Evolutionary conservation across 1,140 invertebrate genomes (phyloP), one percentile per base, ranked within the genome.

Genomic region (Lepeophtheirus salmonis): DNA sequence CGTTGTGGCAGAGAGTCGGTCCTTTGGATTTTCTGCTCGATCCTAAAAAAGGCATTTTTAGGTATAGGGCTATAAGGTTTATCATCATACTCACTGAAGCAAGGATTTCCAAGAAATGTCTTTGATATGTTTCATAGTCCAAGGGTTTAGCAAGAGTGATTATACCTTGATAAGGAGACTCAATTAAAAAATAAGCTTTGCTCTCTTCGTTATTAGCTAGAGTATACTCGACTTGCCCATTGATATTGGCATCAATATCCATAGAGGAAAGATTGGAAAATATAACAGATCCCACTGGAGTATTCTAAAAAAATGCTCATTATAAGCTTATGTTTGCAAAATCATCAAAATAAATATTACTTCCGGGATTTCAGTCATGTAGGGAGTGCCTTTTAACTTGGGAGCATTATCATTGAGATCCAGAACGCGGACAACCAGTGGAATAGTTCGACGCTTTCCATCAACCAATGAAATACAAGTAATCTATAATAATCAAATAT

Each of bases 331-430:
- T n/a, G n/a, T n/a, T n/a, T n/a, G n/a, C n/a, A n/a, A n/a, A n/a
- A n/a, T n/a, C n/a, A n/a, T n/a, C n/a, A n/a, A n/a, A n/a, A n/a
- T n/a, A n/a, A 50, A 23, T 68, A 73, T 76, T 76, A 89, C 86
- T 80, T 91, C 86, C n/a, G 86, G 81, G 56, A 89, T 81, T 50
- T 78, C 83, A 24, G 83, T 80, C 70, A 84, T 80, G 68, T 89
- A 90, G 17, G 84, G 83, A 30, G 80, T 80, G 65, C 83, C 82
- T 65, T 50, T 51, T 10, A 68, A 69, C 22, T 65, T 16, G 13
- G 67, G 69, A 24, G 80, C 78, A 71, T 90, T 90, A 70, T 91
- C 86, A 68, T 91, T 91, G 67, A 88, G 79, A 71, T 89, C 86
- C n/a, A 83, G 84, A 59, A 89, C 81, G 69, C 86, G 77, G 50